A percentile compares a stretch with the other conserved stretches of the same genome.
phyloP scores from a whole-genome alignment of 2,113 vertebrate genomes.

The Neomonachus schauinslandi region DNA sequence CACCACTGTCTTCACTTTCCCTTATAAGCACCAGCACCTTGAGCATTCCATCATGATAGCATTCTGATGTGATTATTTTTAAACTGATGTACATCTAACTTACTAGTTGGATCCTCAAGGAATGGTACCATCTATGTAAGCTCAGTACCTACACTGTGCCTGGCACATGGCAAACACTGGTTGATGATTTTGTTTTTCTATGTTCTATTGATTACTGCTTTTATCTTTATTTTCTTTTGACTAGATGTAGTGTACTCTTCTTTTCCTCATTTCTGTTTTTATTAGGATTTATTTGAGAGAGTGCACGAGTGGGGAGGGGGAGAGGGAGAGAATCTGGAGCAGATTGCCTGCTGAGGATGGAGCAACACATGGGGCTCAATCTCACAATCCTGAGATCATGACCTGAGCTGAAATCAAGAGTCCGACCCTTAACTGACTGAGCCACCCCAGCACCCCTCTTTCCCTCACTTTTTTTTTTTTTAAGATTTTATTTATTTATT shows the following conservation, averaged over 20 bases:
- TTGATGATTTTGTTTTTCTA: neutral
- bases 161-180: neutral
- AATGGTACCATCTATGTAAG: neutral
- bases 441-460: neutral
- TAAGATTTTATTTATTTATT: too few species aligned
- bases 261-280: neutral
- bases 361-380: neutral
- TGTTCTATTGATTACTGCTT: neutral
- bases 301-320: neutral
- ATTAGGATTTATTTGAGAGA: neutral
- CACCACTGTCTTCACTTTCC: neutral
- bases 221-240: neutral
- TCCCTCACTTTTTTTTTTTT: neutral
- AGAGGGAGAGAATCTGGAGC: neutral
- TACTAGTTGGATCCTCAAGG: neutral
- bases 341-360: neutral
- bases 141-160: neutral
- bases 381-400: neutral
- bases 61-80: slow-evolving; percentile 27
- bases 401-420: neutral
- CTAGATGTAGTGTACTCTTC: neutral
- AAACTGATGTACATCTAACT: neutral
- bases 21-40: neutral
- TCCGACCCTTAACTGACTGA: too few species aligned
- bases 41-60: neutral